phyloP scores from a whole-genome alignment of 2,113 vertebrate genomes.

The Colaptes auratus region DNA sequence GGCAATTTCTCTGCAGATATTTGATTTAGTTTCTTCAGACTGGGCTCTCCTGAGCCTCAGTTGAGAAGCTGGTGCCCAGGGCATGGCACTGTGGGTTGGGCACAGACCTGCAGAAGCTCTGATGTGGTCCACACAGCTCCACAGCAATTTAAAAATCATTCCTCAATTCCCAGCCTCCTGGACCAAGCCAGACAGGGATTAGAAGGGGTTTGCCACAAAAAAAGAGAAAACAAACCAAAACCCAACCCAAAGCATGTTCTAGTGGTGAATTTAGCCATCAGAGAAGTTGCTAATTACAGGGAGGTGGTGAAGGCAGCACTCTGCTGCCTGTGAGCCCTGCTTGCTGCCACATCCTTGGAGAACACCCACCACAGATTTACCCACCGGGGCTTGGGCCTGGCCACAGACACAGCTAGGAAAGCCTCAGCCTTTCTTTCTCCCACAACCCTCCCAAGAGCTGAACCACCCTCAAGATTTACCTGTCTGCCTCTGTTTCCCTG shows the following conservation, averaged over 20 bases:
- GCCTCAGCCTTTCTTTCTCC: not conserved
- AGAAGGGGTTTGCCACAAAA: not conserved
- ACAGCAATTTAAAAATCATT: not conserved
- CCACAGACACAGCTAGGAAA: accelerated
- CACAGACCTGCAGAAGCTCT: not conserved
- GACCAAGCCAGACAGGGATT: not conserved
- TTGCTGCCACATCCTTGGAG: not conserved
- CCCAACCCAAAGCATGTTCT: not conserved
- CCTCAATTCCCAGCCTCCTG: not conserved
- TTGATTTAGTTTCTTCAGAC: not conserved
- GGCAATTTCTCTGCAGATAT: not conserved
- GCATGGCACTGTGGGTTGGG: not conserved
- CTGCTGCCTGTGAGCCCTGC: not conserved
- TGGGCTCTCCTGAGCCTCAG: not conserved
- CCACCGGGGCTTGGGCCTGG: not conserved
- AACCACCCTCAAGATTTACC: not conserved
- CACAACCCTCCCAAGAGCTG: not conserved
- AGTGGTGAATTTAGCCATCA: not conserved
- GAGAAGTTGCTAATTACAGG: not conserved
- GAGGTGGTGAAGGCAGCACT: not conserved
- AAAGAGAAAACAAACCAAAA: too few relatives aligned
- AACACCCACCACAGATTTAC: not conserved
- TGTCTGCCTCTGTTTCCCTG: not conserved
- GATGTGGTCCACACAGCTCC: not conserved
- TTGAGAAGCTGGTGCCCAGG: not conserved